phyloP scores from a whole-genome alignment of 2,888 invertebrate genomes.

The Hydropsyche betteni region DNA sequence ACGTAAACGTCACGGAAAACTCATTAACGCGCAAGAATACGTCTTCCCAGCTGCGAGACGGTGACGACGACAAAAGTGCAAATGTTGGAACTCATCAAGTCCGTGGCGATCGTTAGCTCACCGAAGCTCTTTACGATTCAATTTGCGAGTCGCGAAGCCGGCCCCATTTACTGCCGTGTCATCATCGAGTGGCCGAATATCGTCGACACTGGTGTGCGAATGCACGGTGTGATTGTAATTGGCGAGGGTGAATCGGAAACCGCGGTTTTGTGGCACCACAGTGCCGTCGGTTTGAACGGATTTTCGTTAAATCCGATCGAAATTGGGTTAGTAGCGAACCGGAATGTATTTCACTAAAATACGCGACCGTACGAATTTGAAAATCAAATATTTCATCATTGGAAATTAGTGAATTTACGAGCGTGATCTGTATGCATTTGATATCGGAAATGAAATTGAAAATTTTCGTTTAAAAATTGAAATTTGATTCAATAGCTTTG shows the following conservation, averaged over 20 bases:
- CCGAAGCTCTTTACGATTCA: conserved; percentile 40
- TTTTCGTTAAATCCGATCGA: conserved; percentile 10
- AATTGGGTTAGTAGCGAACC: no score
- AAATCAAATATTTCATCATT: no score
- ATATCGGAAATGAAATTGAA: background rate
- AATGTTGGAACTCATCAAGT: conserved; percentile 39
- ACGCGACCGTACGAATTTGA: no score
- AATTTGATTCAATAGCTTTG: background rate
- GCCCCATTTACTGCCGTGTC: conserved; percentile 28
- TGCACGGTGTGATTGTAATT: background rate
- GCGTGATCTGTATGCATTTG: no score
- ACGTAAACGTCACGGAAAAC: conserved; percentile 13
- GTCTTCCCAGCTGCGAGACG: conserved; percentile 9
- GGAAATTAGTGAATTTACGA: no score
- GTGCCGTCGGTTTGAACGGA: background rate
- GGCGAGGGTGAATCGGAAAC: background rate
- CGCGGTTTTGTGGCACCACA: background rate
- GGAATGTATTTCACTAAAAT: no score
- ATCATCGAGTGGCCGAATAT: conserved; percentile 13
- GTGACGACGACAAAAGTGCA: conserved; percentile 31
- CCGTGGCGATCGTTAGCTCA: conserved; percentile 28
- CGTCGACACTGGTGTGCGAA: background rate
- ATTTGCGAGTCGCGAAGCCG: conserved; percentile 36
- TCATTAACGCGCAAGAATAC: conserved; percentile 29
- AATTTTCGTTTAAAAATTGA: background rate